Conservation (phyloP, 2,797 vertebrate species). For the Apodemus agrarius region DNA sequence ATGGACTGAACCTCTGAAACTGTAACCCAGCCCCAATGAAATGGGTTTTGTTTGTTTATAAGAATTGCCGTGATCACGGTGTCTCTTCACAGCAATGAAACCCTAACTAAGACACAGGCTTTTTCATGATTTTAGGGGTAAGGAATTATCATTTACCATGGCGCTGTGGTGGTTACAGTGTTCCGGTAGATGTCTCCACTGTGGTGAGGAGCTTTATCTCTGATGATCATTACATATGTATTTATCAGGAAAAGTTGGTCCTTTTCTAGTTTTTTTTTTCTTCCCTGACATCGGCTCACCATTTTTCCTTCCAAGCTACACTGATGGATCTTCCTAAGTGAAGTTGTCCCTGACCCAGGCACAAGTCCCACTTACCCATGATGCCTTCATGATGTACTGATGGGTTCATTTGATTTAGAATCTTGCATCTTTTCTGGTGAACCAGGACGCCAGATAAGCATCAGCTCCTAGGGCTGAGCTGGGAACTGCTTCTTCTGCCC, state of each 20-base stretch:
- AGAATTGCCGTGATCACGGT: background rate
- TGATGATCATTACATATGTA: background rate
- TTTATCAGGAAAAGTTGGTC: background rate
- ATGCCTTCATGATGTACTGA: background rate
- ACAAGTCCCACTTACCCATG: background rate
- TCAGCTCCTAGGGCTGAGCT: background rate
- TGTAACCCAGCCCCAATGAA: background rate
- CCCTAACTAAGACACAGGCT: background rate
- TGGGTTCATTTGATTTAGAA: constrained; percentile 40
- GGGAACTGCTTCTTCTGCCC: background rate
- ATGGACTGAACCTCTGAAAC: background rate
- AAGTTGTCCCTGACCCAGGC: background rate
- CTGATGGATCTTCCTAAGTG: background rate
- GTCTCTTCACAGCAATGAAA: background rate
- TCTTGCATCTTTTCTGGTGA: background rate
- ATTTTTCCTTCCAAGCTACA: background rate
- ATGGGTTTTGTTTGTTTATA: background rate
- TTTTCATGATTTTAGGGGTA: background rate
- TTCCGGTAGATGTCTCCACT: background rate
- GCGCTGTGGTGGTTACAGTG: background rate
- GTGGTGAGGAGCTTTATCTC: background rate
- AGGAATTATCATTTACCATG: background rate
- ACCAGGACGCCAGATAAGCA: background rate
- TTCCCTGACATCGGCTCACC: background rate
- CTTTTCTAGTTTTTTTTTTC: background rate